phyloP scores from a whole-genome alignment of 2,888 invertebrate species.

The Amblyjoppa proteus region DNA sequence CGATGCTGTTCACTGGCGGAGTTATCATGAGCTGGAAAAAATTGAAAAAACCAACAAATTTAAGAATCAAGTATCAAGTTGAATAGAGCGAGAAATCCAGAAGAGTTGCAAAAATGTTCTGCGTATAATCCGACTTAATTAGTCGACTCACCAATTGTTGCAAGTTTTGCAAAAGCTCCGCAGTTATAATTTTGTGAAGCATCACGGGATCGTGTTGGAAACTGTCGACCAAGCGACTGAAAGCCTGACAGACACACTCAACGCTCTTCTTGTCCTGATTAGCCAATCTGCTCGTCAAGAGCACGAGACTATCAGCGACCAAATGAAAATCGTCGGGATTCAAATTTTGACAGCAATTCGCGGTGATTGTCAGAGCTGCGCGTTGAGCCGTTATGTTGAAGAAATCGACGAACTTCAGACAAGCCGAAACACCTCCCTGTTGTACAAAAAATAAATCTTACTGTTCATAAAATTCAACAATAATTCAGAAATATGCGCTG shows the following conservation, averaged over 20 bases:
- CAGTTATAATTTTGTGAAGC: constrained; percentile 97
- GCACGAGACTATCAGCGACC: constrained; percentile 94
- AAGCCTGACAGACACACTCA: constrained; percentile 98
- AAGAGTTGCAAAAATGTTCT: background rate
- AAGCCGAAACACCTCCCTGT: constrained; percentile 97
- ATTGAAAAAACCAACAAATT: background rate
- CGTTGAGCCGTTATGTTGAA: constrained; percentile 99
- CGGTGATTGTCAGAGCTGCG: constrained; percentile 97
- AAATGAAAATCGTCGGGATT: constrained; percentile 97
- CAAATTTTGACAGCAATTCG: constrained; percentile 98
- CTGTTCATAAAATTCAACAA: constrained; percentile 1
- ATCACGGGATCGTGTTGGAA: constrained; percentile 96
- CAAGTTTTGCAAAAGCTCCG: constrained; percentile 95
- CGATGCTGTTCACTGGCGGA: constrained; percentile 97
- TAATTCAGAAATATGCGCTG: background rate
- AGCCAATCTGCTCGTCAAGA: constrained; percentile 92
- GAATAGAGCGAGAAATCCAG: background rate
- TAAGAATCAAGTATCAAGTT: background rate
- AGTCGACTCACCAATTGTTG: constrained; percentile 92
- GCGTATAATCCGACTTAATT: background rate
- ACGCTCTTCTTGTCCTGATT: constrained; percentile 99
- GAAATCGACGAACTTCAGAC: constrained; percentile 98
- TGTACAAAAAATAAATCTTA: constrained; percentile 72
- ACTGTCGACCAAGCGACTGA: constrained; percentile 98
- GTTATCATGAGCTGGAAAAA: constrained; percentile 93